Evolutionary conservation across 2,888 invertebrate species (phyloP), one percentile per base, ranked within the genome.

Genomic region (Mechanitis messenoides): DNA sequence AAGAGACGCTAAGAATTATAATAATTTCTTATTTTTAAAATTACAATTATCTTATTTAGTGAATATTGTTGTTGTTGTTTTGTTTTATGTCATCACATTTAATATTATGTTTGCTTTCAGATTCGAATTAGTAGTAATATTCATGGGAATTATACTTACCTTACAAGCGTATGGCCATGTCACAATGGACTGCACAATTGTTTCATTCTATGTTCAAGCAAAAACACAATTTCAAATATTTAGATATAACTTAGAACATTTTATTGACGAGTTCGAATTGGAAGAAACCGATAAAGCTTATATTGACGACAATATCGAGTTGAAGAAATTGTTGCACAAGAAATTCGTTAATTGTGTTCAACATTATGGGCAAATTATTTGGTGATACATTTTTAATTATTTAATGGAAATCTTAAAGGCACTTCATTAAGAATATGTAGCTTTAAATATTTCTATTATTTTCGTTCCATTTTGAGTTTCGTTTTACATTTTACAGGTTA

Each of bases 121-220:
- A 45, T 86, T 84, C 68, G 76, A 75, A 63, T 35, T 83, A 58
- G 76, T 76, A 0, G 64, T 78, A 33, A 67, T 75, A 2, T 85
- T 82, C 66, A 80, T 84, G 77, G 72, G 74, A 4, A 63, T 81
- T 28, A 60, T 79, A 28, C 78, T 85, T 66, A 74, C 74, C 9
- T 62, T 80, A 9, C 86, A 86, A 78, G 88, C 76, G 0, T 84
- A 77, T 58, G 85, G 81, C 0, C 80, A 85, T 63, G 80, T 80
- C 2, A 84, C 85, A 5, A 77, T 86, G 83, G 87, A 88, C 60
- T 86, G 86, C 56, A 84, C 82, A 2, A 82, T 88, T 11, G 83
- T 84, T 2, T 75, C 81, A 4, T 82, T 87, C 55, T 86, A 80
- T 67, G 75, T 81, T 0, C 85, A 84, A 73, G 81, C 79, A 31